Evolutionary conservation across 64 coral and sea anemone species (phyloP).

Genomic region (Acropora tenuis): DNA sequence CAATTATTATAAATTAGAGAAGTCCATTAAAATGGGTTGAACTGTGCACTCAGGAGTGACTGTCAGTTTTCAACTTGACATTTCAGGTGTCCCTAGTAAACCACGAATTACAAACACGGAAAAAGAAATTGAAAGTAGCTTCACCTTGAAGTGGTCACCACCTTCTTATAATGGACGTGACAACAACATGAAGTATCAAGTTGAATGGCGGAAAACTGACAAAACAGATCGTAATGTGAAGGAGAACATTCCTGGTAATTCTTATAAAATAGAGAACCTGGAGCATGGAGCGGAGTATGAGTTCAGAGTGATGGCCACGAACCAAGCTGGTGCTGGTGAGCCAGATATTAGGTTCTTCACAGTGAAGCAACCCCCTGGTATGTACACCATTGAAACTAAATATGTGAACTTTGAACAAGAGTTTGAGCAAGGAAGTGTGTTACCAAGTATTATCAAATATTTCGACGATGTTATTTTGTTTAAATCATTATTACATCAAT

Average conservation of each 20-base stretch:
- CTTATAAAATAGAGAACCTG: neutral
- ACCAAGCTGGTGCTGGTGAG: neutral
- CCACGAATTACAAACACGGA: constrained; percentile 19
- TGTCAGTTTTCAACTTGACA: neutral
- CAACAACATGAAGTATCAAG: constrained; percentile 7
- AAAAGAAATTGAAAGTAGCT: neutral
- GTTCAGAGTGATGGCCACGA: constrained; percentile 12
- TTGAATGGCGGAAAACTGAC: constrained; percentile 21
- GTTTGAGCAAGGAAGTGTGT: too few relatives aligned
- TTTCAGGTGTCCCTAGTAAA: constrained; percentile 40
- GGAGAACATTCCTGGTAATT: neutral
- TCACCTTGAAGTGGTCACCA: constrained; percentile 27
- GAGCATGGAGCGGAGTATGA: neutral
- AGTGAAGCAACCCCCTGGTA: neutral
- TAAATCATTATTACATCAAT: too few relatives aligned
- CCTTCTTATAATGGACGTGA: constrained; percentile 45
- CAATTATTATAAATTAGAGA: too few relatives aligned
- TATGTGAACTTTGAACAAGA: too few relatives aligned
- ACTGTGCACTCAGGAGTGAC: too few relatives aligned
- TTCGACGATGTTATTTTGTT: too few relatives aligned
- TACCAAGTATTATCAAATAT: too few relatives aligned
- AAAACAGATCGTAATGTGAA: neutral
- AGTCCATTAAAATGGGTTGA: too few relatives aligned
- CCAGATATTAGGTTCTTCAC: constrained; percentile 30
- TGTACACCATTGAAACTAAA: neutral